Evolutionary conservation across 2,113 vertebrate genomes (phyloP).

Genomic region (Dasypus novemcinctus): DNA sequence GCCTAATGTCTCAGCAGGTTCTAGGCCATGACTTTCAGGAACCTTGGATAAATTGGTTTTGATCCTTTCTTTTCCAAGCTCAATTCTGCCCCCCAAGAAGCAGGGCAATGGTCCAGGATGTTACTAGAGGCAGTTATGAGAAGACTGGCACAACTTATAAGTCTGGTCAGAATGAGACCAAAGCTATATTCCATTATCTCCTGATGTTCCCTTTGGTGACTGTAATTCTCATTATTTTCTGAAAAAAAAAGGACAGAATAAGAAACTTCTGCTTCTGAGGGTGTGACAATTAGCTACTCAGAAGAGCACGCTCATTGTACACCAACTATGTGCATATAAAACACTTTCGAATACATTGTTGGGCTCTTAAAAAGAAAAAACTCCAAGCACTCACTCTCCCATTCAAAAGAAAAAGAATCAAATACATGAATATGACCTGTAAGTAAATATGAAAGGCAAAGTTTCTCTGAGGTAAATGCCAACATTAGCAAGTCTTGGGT

Average conservation of each 20-base stretch:
- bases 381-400: not conserved
- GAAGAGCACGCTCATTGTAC: not conserved
- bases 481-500: not conserved
- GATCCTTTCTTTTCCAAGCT: not conserved
- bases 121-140: not conserved
- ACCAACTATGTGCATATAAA: not conserved
- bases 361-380: not conserved
- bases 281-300: not conserved
- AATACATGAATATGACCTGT: not conserved
- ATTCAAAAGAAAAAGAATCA: not conserved
- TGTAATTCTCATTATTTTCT: not conserved
- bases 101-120: not conserved
- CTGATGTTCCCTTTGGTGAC: not conserved
- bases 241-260: not conserved
- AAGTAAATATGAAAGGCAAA: constrained; percentile 9
- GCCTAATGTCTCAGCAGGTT: constrained; percentile 23
- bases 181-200: not conserved
- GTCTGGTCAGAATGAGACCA: not conserved
- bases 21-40: not conserved
- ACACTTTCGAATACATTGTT: not conserved
- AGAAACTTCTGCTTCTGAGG: not conserved
- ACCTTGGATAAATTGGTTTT: not conserved
- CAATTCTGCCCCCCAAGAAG: not conserved
- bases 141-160: not conserved
- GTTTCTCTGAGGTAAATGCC: not conserved